Base-by-base conservation (phyloP, 2,113 vertebrate genomes). In the Axis porcinus region DNA sequence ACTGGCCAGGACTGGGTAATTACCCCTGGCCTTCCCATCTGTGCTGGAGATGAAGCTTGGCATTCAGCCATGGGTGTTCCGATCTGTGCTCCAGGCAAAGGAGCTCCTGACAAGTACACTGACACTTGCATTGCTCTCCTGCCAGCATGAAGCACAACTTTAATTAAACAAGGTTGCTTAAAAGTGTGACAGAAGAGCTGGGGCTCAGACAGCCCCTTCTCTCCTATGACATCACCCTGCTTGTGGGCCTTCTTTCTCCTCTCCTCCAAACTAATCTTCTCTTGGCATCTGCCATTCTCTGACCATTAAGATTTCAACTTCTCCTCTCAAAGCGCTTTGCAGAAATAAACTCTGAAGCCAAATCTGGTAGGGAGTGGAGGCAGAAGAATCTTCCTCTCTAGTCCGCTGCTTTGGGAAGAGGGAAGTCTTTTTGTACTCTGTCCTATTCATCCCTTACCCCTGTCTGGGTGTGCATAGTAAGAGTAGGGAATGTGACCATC, bases 151-250 rank as follows among this genome's bases (percentile, higher is more conserved):
- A 89, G 95, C 97, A 97, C 97, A 97, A 96, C 95, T 98, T 98
- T 98, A 98, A 98, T 98, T 98, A 98, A 98, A 97, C 58, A 87
- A 92, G 89, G 93, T 98, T 97, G 93, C 97, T 98, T 98, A 97
- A 97, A 98, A 97, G 93, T 95, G 54, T 40, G 0, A 92, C 67
- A 86, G 91, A 97, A 98, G 97, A 98, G 95, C 97, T 30, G 43
- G 93, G 93, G 67, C 82, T 94, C 94, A 82, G n/a, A 50, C 52
- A 94, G 58, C 91, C 84, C 96, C 89, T 96, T 85, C 25, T 58
- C 60, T 81, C 47, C 70, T 83, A 83, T 94, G 97, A 96, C 92
- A 84, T 98, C 97, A 98, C 60, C 74, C 58, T 36, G 67, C 84
- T 78, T 7, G 33, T 1, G 0, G 57, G 84, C 1, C 3, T 89